phyloP scores from a whole-genome alignment of 2,797 vertebrate species.

The Esox lucius region DNA sequence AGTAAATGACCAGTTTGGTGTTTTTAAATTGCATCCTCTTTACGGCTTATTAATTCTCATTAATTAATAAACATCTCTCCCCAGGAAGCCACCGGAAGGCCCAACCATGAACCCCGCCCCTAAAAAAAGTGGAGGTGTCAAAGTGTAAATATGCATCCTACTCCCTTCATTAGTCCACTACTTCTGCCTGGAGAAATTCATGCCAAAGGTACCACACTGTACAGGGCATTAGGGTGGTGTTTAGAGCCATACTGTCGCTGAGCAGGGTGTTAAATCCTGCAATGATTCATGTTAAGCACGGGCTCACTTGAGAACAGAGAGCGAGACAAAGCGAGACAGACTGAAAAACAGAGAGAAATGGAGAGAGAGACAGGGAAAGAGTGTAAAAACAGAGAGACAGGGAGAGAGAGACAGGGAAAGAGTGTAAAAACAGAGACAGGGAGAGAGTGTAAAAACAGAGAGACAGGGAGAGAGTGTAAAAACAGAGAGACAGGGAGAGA shows the following conservation, averaged over 20 bases:
- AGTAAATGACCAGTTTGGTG: no score
- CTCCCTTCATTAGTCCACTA: no score
- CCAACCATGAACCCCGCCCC: no score
- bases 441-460: no score
- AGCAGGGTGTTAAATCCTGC: constrained; percentile 32
- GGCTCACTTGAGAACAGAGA: constrained; percentile 30
- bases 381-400: not conserved
- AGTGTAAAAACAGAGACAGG: no score
- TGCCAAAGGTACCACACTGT: not conserved
- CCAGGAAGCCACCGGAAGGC: no score
- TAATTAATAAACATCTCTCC: no score
- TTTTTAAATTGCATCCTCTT: no score
- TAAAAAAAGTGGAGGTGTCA: no score
- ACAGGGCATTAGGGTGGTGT: not conserved
- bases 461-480: not conserved
- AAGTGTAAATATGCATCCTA: no score
- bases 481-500: not conserved
- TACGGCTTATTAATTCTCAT: no score
- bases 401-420: not conserved
- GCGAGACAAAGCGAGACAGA: not conserved
- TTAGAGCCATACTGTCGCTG: not conserved
- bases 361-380: not conserved
- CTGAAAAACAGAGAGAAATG: not conserved
- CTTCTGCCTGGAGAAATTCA: not conserved
- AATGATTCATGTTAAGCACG: constrained; percentile 43